Base-by-base conservation (phyloP, 2,797 vertebrate species). In the Diplodus puntazzo region DNA sequence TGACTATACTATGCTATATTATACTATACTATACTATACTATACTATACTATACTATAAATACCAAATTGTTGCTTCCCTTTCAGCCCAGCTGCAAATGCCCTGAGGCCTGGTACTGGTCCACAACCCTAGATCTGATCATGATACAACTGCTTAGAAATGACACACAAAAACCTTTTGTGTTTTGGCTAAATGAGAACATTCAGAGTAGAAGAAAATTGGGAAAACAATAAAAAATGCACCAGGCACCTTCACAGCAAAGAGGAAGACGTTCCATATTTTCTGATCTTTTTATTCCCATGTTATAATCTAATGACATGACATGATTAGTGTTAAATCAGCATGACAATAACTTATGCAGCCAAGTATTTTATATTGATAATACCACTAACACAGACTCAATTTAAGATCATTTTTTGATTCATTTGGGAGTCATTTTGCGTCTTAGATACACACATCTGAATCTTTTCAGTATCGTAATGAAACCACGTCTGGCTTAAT, bases 271-370 rank as follows among this genome's bases (percentile, higher is more conserved):
- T 21, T 49, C 2, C 12, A 1, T 52, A 20, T 27, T 60, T 11
- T 20, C 8, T 68, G 17, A 63, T 49, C 43, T 65, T 49, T 60
- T 55, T 30, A n/a, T 27, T 59, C 11, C 53, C 61, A 11, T 17
- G 11, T 62, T 39, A 20, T 11, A 46, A n/a, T 52, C 39, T 39
- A 52, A 60, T 73, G 54, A 69, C 46, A 60, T 73, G 54, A 69
- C 46, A 39, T 59, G 0, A 48, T 42, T 34, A 16, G 54, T 1
- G 1, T 69, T 49, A 54, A 18, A 20, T 53, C 45, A 54, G 55
- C n/a, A 49, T 16, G 5, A 34, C 8, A 8, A 48, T 6, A 30
- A 60, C 49, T 52, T 63, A 48, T 21, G 21, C 39, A 53, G 42
- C 9, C 27, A 3, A 0, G 49, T 4, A 27, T 60, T 54, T 46